Conservation (phyloP, 2,113 vertebrate species). For the Hymenochirus boettgeri region DNA sequence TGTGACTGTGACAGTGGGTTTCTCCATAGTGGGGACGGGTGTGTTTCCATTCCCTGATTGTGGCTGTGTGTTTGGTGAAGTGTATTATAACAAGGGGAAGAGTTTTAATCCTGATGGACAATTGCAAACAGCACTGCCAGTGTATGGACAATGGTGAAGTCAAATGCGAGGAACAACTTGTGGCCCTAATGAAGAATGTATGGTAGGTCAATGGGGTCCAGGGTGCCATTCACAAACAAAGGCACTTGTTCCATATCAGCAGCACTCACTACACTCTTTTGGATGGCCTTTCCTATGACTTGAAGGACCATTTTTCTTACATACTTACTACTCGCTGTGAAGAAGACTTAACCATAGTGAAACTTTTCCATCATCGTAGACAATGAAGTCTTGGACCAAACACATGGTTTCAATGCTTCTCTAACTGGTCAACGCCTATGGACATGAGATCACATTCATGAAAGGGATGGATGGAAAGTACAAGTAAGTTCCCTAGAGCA, state of each 20-base stretch:
- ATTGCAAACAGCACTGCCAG: constrained; percentile 36
- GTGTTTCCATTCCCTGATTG: constrained; percentile 49
- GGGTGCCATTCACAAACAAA: constrained; percentile 25
- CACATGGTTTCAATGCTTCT: background rate
- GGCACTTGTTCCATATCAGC: constrained; percentile 21
- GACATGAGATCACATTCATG: constrained; percentile 27
- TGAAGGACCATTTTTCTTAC: constrained; percentile 45
- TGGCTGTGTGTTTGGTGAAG: constrained; percentile 43
- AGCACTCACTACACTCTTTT: constrained; percentile 41
- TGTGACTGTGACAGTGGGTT: constrained; percentile 54
- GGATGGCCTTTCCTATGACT: constrained; percentile 36
- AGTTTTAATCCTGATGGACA: constrained; percentile 44
- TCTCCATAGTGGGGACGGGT: constrained; percentile 52
- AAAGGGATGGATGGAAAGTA: constrained; percentile 20
- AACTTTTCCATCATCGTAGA: constrained; percentile 36
- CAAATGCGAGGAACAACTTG: constrained; percentile 22
- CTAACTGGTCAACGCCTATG: constrained; percentile 32
- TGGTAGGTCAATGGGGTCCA: constrained; percentile 28
- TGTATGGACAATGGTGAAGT: constrained; percentile 16
- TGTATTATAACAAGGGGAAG: constrained; percentile 47
- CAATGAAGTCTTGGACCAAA: background rate
- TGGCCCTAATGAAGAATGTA: constrained; percentile 39
- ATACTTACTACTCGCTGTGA: constrained; percentile 31
- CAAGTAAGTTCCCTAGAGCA: too few relatives aligned
- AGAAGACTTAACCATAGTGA: background rate